These are phyloP conservation scores for Epistrophella euchroma DNA, from an alignment of 2,888 invertebrate genomes.

Conservation along the genomic window DNA sequence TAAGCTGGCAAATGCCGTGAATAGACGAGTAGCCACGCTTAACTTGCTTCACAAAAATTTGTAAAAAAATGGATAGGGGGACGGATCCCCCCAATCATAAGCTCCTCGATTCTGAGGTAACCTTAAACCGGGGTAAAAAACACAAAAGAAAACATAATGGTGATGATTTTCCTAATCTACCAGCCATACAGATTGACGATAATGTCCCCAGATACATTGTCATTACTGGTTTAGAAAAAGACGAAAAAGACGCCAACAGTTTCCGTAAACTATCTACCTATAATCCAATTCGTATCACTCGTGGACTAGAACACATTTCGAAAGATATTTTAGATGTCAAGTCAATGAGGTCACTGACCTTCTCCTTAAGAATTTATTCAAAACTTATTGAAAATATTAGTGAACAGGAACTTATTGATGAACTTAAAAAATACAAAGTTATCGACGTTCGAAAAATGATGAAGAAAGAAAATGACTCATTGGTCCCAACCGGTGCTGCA, in stretches of 20 bases:
- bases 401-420: neutral
- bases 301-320: neutral
- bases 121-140: neutral
- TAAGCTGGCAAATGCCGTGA: too few relatives aligned
- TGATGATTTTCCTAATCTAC: neutral
- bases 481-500: too few relatives aligned
- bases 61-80: too few relatives aligned
- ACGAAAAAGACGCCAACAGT: neutral
- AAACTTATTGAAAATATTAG: neutral
- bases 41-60: too few relatives aligned
- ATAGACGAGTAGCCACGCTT: too few relatives aligned
- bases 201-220: constrained; percentile 12
- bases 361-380: too few relatives aligned
- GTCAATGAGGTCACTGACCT: too few relatives aligned
- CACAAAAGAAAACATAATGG: neutral
- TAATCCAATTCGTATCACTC: constrained; percentile 20
- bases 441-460: constrained; percentile 14
- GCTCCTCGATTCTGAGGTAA: too few relatives aligned
- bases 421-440: constrained; percentile 12
- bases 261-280: constrained; percentile 5
- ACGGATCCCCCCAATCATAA: too few relatives aligned
- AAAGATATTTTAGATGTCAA: too few relatives aligned
- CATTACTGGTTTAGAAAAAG: neutral
- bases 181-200: neutral
- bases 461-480: too few relatives aligned